These are phyloP conservation scores for Marisa cornuarietis DNA, from an alignment of 1,140 invertebrate species.

Conservation along the genomic window DNA sequence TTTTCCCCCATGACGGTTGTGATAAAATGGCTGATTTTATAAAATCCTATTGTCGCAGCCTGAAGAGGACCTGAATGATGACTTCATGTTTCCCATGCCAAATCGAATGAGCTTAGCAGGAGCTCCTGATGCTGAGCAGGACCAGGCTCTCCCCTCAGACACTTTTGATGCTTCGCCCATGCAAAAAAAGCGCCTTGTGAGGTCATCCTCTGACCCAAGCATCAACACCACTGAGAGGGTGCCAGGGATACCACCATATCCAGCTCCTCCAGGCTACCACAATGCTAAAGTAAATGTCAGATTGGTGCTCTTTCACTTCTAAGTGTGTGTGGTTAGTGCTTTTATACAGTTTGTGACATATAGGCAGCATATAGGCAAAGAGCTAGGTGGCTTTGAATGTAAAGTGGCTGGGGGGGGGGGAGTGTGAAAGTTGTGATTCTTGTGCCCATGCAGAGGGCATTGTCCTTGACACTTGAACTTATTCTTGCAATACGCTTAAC, in stretches of 20 bases:
- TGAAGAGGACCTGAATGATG: slow-evolving; percentile 71
- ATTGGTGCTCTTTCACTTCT: too few relatives aligned
- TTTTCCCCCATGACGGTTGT: too few relatives aligned
- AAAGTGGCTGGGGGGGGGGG: too few relatives aligned
- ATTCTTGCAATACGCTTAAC: too few relatives aligned
- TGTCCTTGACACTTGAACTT: too few relatives aligned
- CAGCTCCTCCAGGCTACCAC: slow-evolving; percentile 67
- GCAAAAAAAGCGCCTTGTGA: slow-evolving; percentile 50
- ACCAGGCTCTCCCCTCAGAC: slow-evolving; percentile 53
- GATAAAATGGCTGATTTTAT: too few relatives aligned
- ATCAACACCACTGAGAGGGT: slow-evolving; percentile 74
- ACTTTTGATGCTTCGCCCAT: slow-evolving; percentile 50
- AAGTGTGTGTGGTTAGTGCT: too few relatives aligned
- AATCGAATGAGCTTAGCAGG: slow-evolving; percentile 94
- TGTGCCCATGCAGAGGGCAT: too few relatives aligned
- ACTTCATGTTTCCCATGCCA: slow-evolving; percentile 98
- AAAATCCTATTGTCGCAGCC: slow-evolving; percentile 56
- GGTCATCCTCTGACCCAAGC: slow-evolving; percentile 71
- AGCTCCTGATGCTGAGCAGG: slow-evolving; percentile 91
- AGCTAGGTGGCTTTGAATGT: too few relatives aligned
- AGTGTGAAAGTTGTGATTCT: too few relatives aligned
- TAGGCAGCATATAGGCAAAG: background rate
- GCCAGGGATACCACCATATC: slow-evolving; percentile 78
- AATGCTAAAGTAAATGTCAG: slow-evolving; percentile 27
- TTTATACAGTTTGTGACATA: background rate